phyloP scores from a whole-genome alignment of 2,888 invertebrate species.

The Psococerastis gibbosa region DNA sequence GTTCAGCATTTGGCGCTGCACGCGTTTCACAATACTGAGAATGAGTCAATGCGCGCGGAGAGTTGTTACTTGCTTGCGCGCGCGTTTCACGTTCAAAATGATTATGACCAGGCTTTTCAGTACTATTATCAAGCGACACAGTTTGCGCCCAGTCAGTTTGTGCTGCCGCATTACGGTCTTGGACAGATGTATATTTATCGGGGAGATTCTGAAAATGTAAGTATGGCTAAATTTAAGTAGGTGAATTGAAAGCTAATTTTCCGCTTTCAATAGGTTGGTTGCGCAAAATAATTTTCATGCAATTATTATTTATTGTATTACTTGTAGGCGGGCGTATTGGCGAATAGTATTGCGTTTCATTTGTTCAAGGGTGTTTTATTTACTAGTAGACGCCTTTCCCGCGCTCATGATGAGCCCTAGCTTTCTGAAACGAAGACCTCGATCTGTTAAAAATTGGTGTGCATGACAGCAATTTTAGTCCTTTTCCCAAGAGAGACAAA shows the following conservation, averaged over 20 bases:
- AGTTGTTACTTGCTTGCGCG: constrained; percentile 95
- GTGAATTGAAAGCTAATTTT: neutral
- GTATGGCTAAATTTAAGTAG: too few relatives aligned
- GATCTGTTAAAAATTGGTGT: too few relatives aligned
- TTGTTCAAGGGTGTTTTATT: too few relatives aligned
- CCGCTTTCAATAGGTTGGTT: constrained; percentile 1
- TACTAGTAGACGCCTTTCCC: too few relatives aligned
- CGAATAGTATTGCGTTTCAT: too few relatives aligned
- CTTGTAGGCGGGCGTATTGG: too few relatives aligned
- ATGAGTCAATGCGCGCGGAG: constrained; percentile 97
- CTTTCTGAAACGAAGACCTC: too few relatives aligned
- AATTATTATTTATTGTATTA: too few relatives aligned
- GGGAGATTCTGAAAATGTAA: constrained; percentile 83
- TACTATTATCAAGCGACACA: constrained; percentile 98
- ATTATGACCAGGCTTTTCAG: constrained; percentile 96
- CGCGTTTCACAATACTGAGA: constrained; percentile 96
- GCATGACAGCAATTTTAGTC: too few relatives aligned
- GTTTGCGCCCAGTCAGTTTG: constrained; percentile 87
- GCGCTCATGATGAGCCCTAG: too few relatives aligned
- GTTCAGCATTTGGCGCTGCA: constrained; percentile 81
- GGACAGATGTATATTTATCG: constrained; percentile 99
- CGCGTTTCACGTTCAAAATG: constrained; percentile 77
- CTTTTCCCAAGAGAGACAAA: too few relatives aligned
- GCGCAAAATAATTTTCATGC: neutral
- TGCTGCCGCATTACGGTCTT: constrained; percentile 91